A percentile compares a stretch with the other conserved stretches of the same genome.
Conservation (phyloP, 2,888 invertebrate species). For the Parascotia fuliginaria region DNA sequence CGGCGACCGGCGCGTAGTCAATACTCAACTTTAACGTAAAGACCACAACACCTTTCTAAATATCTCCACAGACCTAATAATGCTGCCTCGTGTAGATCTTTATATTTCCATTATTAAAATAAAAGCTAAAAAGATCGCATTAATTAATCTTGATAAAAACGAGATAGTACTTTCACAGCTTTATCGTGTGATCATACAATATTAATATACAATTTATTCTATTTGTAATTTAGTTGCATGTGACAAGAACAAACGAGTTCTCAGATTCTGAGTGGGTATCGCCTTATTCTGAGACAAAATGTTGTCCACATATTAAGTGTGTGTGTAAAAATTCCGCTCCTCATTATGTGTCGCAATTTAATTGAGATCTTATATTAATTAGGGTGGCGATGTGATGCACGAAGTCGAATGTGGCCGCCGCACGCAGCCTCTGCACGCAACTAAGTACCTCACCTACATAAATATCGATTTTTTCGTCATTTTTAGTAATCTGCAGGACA, state of each 20-base stretch:
- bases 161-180: conserved; percentile 54
- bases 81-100: conserved; percentile 27
- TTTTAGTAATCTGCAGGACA: conserved; percentile 44
- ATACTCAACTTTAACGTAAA: conserved; percentile 14
- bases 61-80: conserved; percentile 26
- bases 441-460: conserved; percentile 50
- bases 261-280: conserved; percentile 70
- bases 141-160: conserved; percentile 53
- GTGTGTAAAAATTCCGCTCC: conserved; percentile 75
- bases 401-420: conserved; percentile 77
- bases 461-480: conserved; percentile 48
- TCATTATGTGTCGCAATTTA: conserved; percentile 84
- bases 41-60: conserved; percentile 22
- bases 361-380: conserved; percentile 87
- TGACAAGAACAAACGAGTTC: conserved; percentile 69
- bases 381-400: conserved; percentile 78
- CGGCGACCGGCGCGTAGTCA: neutral
- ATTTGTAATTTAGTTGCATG: conserved; percentile 56
- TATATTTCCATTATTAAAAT: conserved; percentile 36
- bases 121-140: conserved; percentile 30
- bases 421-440: conserved; percentile 82
- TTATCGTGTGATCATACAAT: conserved; percentile 57
- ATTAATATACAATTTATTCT: conserved; percentile 60
- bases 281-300: conserved; percentile 71
- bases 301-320: conserved; percentile 65